Evolutionary conservation across 2,888 invertebrate species (phyloP).

Genomic region (Melipona bicolor): DNA sequence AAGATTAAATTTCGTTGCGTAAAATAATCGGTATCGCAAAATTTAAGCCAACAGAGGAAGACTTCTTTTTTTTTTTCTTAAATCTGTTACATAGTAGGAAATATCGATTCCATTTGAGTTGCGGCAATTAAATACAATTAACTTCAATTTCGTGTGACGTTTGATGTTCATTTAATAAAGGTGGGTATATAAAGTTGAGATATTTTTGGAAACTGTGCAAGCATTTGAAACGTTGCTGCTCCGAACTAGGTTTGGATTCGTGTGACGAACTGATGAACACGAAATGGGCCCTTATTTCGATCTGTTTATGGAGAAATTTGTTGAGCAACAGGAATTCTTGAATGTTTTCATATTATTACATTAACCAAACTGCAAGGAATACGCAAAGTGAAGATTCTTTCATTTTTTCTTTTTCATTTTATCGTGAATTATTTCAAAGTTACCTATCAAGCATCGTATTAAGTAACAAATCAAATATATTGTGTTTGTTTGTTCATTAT

Average conservation of each 20-base stretch:
- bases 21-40: background rate
- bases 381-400: background rate
- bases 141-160: background rate
- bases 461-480: background rate
- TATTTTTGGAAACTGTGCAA: background rate
- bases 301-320: background rate
- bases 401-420: background rate
- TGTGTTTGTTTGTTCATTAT: background rate
- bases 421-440: background rate
- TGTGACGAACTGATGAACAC: no score
- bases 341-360: no score
- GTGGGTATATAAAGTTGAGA: background rate
- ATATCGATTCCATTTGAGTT: background rate
- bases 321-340: background rate
- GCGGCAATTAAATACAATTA: background rate
- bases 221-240: background rate
- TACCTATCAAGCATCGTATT: background rate
- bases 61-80: no score
- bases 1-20: background rate
- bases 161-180: background rate
- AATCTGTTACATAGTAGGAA: background rate
- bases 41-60: no score
- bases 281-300: constrained; percentile 51
- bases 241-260: background rate
- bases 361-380: background rate